Evolutionary conservation across 2,797 vertebrate genomes (phyloP), one percentile per base, ranked within the genome.

Genomic region (Eidolon dupreanum): DNA sequence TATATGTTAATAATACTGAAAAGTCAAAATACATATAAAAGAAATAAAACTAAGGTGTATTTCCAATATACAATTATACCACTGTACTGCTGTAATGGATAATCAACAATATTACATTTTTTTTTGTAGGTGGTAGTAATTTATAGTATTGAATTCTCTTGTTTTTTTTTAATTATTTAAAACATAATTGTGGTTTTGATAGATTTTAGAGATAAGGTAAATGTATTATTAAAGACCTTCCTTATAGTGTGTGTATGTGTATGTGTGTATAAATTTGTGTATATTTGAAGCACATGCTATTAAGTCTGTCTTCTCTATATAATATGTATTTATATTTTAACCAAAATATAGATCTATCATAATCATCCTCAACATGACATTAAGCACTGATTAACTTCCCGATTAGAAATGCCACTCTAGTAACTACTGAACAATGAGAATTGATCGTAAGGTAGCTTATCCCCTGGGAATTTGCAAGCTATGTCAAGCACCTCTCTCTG

Each of bases 391-490:
- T 41, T 73, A 94, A 84, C 20, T 71, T 22, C 26, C 46, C 55
- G 46, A 33, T 93, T 43, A 15, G 2, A 46, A 78, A 92, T 53
- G 28, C 6, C 63, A 75, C 24, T 85, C 53, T 91, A n/a, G 28
- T 36, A 53, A 53, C 55, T 88, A 61, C 66, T 88, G 81, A 92
- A 93, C 43, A 59, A 68, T 88, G 49, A 66, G 36, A 92, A 85
- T 3, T 66, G 24, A 57, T 70, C 51, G 7, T 90, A 85, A 92
- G 26, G n/a, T 55, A 82, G 22, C 10, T 93, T 55, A 19, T 8
- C 11, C 20, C 8, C 16, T 57, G 55, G 46, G 43, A 85, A 43
- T 17, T 33, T 87, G 8, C 31, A 74, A 81, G 10, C 33, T 65
- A 61, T 43, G 16, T 19, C 16, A 81, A 10, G 3, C 4, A 36